Base-by-base conservation (phyloP, 2,113 vertebrate species). In the Trichechus manatus region DNA sequence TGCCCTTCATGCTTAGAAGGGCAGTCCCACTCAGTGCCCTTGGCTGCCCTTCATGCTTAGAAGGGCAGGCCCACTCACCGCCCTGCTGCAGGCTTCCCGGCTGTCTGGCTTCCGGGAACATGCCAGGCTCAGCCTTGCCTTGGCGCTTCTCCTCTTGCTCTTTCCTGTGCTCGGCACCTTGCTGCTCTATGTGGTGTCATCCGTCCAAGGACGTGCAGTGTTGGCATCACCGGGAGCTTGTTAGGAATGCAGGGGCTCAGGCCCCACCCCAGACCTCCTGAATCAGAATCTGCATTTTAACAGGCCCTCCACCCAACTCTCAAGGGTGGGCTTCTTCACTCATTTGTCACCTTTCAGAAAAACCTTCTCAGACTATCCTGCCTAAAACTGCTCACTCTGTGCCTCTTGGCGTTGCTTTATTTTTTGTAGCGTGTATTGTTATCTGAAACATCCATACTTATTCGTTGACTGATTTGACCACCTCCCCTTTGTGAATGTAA, bases 321-420 rank as follows among this genome's bases (percentile, higher is more conserved):
- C 29, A 33, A 1, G 3, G 3, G n/a, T 23, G 5, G 10, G 2
- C 31, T 2, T 50, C n/a, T 15, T 89, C 3, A 14, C 17, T 22
- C 66, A 9, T 15, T 80, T 68, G 75, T 87, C 63, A 47, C 25
- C 29, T 83, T 92, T 74, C 33, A 59, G 50, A 96, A 83, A 81
- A 77, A 1, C 15, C 64, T 47, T 56, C 50, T 83, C 50, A 59
- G 50, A 33, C 5, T 29, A 13, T 2, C 11, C 22, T 56, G 3
- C 53, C 42, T 22, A 36, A 64, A 36, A 27, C 23, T 5, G 13
- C 5, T 44, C 3, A 19, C 22, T 47, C 10, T 68, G 0, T 17
- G 15, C 53, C 59, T 42, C 23, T 53, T 59, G 20, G 19, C 44
- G 29, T 10, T 53, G 42, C 29, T 82, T 70, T 50, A 47, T 64